Evolutionary conservation across 2,113 vertebrate genomes (phyloP), one percentile per base, ranked within the genome.

Genomic region (Corythaixoides concolor): DNA sequence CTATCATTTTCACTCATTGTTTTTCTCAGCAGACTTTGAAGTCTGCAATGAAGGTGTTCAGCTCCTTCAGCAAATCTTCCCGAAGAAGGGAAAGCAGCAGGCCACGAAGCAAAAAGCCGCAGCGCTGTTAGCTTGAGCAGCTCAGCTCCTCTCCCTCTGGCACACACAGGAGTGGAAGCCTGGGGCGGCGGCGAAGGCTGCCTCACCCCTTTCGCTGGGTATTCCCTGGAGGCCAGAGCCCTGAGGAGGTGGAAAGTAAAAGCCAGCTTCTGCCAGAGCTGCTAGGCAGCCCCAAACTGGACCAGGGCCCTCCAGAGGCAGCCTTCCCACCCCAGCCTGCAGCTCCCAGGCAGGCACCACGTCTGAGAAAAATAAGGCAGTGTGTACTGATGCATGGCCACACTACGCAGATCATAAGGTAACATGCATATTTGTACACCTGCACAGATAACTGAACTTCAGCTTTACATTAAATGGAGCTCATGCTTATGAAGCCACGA

Each of bases 311-410:
- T 21, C 3, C 0, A 43, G 74, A 64, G 7, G 32, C 1, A 1
- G 24, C 30, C 30, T 23, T 8, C 26, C 24, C 0, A 0, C 37
- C 8, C 2, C 0, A 10, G 55, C 10, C 37, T 22, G 27, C 27
- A 2, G 0, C 37, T 27, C 32, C 20, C 24, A 11, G 24, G 45
- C 43, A 22, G 28, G n/a, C 41, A 16, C 11, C 43, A 3, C 2
- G 6, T 37, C 39, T 18, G 37, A n/a, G 63, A 47, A 58, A 27
- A 32, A 21, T 20, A 6, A 9, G 9, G 20, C 0, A 1, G 11
- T 18, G 0, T 0, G 2, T 14, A 33, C 32, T 1, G 0, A 9
- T 8, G n/a, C 27, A 66, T 0, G 1, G 45, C 78, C 37, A 10
- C 18, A 0, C 26, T 15, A 4, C 1, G 18, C 53, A 32, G 12